Base-by-base conservation (phyloP, 2,888 invertebrate species). In the Merodon equestris region DNA sequence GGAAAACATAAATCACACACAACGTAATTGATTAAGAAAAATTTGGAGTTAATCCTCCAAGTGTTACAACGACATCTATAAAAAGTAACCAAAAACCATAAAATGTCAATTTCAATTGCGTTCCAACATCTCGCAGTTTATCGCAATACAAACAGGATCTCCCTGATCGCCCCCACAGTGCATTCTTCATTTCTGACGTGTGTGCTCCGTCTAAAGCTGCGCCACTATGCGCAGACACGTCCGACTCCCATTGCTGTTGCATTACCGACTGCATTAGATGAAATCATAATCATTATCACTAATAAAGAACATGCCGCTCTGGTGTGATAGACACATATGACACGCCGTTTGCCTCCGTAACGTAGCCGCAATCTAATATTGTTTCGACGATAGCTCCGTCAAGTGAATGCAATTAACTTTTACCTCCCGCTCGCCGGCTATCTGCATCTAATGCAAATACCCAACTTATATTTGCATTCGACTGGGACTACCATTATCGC, bases 221-320 rank as follows among this genome's bases (percentile, higher is more conserved):
- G 40, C 40, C 9, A n/a, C n/a, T 3, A 40, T 40, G 40, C 40
- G n/a, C n/a, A 40, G 2, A 40, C 40, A 40, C 40, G 10, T 9
- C 17, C 54, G n/a, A 13, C 3, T 15, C 17, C n/a, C 12, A 40
- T 10, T 10, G 40, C 63, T 72, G 44, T 73, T 67, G 67, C 73
- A 57, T 58, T 17, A 40, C 56, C 45, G 40, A 61, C 42, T 40
- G 58, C 53, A 64, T 79, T 73, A 73, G 73, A 79, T 79, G 63
- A 68, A 79, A 79, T 73, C 67, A 73, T 79, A 63, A 73, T 68
- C 68, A 68, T 79, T 79, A 73, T 73, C 67, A 63, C 44, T 74
- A 66, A 72, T 67, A 61, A 50, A 17, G 53, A 17, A 36, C 38
- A n/a, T 68, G 57, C 53, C 68, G 77, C 58, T 68, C 67, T 61